phyloP scores from a whole-genome alignment of 2,797 vertebrate genomes.

The Eupleurogrammus muticus region DNA sequence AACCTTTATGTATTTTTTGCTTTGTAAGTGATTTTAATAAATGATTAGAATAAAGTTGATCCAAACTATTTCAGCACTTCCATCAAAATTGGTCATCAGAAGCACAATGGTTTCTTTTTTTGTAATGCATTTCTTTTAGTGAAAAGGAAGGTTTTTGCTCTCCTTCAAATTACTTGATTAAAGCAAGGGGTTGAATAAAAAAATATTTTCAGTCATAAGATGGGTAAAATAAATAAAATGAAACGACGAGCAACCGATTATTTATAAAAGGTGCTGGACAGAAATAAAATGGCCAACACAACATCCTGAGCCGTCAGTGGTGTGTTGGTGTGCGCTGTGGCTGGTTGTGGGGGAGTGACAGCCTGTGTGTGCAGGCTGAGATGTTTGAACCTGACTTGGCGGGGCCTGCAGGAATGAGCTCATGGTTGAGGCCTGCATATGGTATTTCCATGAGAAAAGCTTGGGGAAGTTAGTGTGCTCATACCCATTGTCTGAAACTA shows the following conservation, averaged over 20 bases:
- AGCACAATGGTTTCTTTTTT: not conserved
- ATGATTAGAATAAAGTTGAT: not conserved
- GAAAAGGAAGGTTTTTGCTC: not conserved
- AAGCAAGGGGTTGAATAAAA: not conserved
- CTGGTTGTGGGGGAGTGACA: slow-evolving; percentile 70
- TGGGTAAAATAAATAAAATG: not conserved
- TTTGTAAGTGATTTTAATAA: not conserved
- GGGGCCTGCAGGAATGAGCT: slow-evolving; percentile 84
- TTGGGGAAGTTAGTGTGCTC: slow-evolving; percentile 64
- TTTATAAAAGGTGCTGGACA: slow-evolving; percentile 50
- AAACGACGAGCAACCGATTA: slow-evolving; percentile 15
- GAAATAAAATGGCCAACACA: slow-evolving; percentile 57
- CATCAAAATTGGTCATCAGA: not conserved
- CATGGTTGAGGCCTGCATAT: slow-evolving; percentile 83
- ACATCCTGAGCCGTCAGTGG: slow-evolving; percentile 66
- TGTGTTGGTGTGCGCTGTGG: slow-evolving; percentile 63
- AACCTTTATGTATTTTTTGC: not conserved
- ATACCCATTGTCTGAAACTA: slow-evolving; percentile 75
- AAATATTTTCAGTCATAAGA: not conserved
- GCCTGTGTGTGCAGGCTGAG: slow-evolving; percentile 68
- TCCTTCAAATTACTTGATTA: not conserved
- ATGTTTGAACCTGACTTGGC: slow-evolving; percentile 84
- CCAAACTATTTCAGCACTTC: not conserved
- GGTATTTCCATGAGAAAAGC: slow-evolving; percentile 89
- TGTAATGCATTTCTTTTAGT: not conserved